A percentile compares a stretch with the other conserved stretches of the same genome.
phyloP scores from a whole-genome alignment of 2,797 vertebrate species.

The Novumbra hubbsi region DNA sequence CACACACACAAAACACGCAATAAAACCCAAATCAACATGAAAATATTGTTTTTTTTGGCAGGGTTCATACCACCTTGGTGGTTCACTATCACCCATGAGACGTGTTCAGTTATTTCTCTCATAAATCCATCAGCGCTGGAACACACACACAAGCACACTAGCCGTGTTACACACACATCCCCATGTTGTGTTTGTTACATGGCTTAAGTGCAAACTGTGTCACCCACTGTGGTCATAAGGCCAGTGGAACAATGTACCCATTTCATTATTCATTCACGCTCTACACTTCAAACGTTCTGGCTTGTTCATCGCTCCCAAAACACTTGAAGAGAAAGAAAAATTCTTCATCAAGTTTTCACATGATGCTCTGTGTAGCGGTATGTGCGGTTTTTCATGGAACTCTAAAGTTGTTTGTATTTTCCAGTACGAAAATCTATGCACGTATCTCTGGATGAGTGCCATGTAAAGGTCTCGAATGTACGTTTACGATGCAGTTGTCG shows the following conservation, averaged over 20 bases:
- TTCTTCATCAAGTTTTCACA: not conserved
- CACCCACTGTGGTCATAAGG: not conserved
- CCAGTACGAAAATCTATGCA: too few relatives aligned
- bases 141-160: slow-evolving; percentile 1
- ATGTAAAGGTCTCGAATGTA: not conserved
- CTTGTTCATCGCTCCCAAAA: not conserved
- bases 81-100: slow-evolving; percentile 36
- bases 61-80: slow-evolving; percentile 9
- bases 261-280: not conserved
- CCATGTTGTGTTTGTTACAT: not conserved
- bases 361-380: not conserved
- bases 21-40: not conserved
- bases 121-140: slow-evolving; percentile 14
- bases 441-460: too few relatives aligned
- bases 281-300: not conserved
- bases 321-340: not conserved
- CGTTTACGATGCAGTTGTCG: not conserved
- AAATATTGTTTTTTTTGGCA: slow-evolving; percentile 14
- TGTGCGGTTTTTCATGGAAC: not conserved
- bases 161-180: slow-evolving; percentile 2
- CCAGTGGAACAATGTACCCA: not conserved
- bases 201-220: not conserved
- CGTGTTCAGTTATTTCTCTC: slow-evolving; percentile 33
- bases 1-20: slow-evolving; percentile 13
- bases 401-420: not conserved